Percentiles rank a stretch among this genome's conserved stretches.
phyloP scores from a whole-genome alignment of 92 coral and sea anemone species.

The Blastomussa wellsi region DNA sequence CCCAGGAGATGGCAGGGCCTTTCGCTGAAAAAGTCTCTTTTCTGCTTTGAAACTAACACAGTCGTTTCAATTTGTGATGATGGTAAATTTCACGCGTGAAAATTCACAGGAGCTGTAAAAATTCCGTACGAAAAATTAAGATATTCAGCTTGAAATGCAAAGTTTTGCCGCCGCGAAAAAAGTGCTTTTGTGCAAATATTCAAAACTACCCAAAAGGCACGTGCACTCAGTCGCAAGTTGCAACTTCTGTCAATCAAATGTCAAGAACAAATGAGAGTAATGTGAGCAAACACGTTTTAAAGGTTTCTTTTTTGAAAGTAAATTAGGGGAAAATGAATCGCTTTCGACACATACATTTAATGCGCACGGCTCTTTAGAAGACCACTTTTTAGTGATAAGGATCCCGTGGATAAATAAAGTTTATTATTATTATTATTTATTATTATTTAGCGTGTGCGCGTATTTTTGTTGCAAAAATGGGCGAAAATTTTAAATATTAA shows the following conservation, averaged over 20 bases:
- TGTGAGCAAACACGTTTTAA: background rate
- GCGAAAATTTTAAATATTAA: background rate
- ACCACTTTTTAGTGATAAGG: too few relatives aligned
- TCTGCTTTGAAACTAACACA: conserved; percentile 2
- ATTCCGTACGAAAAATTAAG: background rate
- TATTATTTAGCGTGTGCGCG: background rate
- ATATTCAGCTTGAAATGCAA: background rate
- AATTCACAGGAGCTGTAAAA: background rate
- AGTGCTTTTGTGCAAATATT: conserved; percentile 13
- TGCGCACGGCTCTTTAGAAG: too few relatives aligned
- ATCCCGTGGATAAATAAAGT: too few relatives aligned
- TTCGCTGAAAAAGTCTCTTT: background rate
- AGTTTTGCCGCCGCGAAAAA: background rate
- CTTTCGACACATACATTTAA: too few relatives aligned
- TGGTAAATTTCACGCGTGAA: conserved; percentile 25
- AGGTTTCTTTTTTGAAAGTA: background rate
- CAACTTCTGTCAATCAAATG: conserved; percentile 39
- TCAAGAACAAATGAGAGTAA: conserved; percentile 10
- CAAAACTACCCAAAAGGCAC: background rate
- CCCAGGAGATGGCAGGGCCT: background rate
- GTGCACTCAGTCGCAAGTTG: conserved; percentile 29
- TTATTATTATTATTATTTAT: too few relatives aligned
- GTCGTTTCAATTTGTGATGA: conserved; percentile 9
- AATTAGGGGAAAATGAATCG: background rate
- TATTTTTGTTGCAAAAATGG: background rate